phyloP scores from a whole-genome alignment of 2,888 invertebrate genomes.

The Amphipoea lucens region DNA sequence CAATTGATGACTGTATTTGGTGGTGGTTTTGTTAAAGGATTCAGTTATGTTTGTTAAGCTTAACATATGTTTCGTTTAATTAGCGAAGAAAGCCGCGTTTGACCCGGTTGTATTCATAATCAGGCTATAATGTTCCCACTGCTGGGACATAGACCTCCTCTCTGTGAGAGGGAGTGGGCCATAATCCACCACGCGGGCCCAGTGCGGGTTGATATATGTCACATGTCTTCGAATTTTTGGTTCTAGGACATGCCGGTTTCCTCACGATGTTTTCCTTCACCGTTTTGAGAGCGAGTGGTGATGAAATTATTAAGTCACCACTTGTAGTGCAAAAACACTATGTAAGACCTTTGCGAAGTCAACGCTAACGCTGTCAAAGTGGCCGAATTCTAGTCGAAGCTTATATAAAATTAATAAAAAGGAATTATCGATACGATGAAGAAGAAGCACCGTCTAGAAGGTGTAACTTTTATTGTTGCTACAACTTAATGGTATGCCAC shows the following conservation, averaged over 20 bases:
- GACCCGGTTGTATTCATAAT: background rate
- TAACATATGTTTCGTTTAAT: background rate
- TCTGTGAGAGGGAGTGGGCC: too few species aligned
- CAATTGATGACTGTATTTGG: slow-evolving; percentile 56
- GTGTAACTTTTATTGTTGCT: background rate
- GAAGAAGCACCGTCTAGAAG: background rate
- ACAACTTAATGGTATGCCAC: too few species aligned
- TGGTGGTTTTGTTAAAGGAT: slow-evolving; percentile 27
- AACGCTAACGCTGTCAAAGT: background rate
- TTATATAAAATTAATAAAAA: background rate
- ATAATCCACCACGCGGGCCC: too few species aligned
- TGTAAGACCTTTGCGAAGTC: background rate
- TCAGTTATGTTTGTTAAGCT: slow-evolving; percentile 2
- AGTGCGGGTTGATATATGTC: too few species aligned
- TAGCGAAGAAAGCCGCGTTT: background rate
- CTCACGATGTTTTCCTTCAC: too few species aligned
- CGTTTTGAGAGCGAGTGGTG: too few species aligned
- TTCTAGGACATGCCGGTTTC: too few species aligned
- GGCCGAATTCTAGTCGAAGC: background rate
- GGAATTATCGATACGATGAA: background rate
- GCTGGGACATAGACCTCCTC: too few species aligned
- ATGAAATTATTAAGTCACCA: background rate
- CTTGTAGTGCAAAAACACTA: background rate
- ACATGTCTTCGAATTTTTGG: too few species aligned
- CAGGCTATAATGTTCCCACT: too few species aligned